phyloP scores from a whole-genome alignment of 2,888 invertebrate species.

The Apomyelois bistriatella region DNA sequence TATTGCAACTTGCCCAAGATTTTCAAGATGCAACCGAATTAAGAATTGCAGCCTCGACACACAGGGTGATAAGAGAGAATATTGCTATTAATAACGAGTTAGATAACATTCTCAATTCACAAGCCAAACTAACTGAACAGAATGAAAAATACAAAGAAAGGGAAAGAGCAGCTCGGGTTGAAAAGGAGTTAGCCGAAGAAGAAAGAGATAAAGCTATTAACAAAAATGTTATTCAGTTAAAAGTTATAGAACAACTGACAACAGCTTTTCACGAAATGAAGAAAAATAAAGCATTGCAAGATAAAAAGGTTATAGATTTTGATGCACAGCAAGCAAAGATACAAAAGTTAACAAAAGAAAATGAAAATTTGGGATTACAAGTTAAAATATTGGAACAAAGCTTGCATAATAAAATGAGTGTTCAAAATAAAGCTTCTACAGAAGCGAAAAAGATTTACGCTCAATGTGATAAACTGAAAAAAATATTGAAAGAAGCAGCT shows the following conservation, averaged over 20 bases:
- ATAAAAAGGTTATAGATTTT: conserved; percentile 60
- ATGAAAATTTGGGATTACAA: conserved; percentile 66
- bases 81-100: conserved; percentile 89
- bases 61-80: conserved; percentile 91
- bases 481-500: conserved; percentile 81
- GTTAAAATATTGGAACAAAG: conserved; percentile 78
- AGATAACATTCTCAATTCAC: conserved; percentile 82
- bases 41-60: conserved; percentile 93
- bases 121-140: conserved; percentile 81
- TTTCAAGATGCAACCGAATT: conserved; percentile 92
- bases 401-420: conserved; percentile 71
- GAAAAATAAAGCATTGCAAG: conserved; percentile 61
- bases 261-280: conserved; percentile 76
- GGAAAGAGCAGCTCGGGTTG: conserved; percentile 75
- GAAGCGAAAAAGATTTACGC: conserved; percentile 69
- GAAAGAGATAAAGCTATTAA: conserved; percentile 83
- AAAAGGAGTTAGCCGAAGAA: conserved; percentile 78
- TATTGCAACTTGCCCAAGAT: conserved; percentile 89
- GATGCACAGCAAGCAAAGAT: conserved; percentile 60
- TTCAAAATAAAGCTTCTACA: conserved; percentile 64
- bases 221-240: conserved; percentile 81
- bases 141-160: conserved; percentile 80
- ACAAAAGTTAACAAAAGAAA: conserved; percentile 60
- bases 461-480: conserved; percentile 77
- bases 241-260: conserved; percentile 82